Evolutionary conservation across 2,888 invertebrate species (phyloP).

Genomic region (Machimus rusticus): DNA sequence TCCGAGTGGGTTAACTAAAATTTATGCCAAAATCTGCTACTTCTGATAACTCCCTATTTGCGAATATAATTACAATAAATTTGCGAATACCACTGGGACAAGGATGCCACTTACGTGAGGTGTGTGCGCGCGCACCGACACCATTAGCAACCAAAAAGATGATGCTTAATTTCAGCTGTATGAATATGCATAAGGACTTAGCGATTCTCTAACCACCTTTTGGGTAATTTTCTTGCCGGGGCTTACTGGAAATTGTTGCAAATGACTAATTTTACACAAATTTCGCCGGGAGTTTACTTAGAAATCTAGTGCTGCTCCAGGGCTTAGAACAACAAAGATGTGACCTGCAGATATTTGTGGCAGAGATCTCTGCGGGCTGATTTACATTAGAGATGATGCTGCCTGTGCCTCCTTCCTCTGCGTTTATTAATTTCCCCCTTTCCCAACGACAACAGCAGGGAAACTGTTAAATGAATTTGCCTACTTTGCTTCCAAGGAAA

Average conservation of each 20-base stretch:
- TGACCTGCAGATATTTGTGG: not conserved
- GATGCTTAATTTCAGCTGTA: constrained; percentile 2
- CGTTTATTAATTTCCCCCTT: not conserved
- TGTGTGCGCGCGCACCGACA: not conserved
- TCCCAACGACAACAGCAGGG: not conserved
- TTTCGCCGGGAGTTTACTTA: not conserved
- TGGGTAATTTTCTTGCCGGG: not conserved
- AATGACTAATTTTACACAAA: constrained; percentile 16
- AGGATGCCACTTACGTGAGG: not conserved
- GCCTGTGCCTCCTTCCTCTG: not conserved
- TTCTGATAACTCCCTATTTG: constrained; percentile 16
- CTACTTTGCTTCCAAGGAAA: not conserved
- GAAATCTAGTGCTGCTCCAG: not conserved
- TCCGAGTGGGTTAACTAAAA: not conserved
- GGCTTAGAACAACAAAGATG: not conserved
- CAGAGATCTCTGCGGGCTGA: not conserved
- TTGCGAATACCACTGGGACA: not conserved
- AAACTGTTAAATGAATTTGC: not conserved
- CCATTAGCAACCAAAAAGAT: constrained; percentile 21
- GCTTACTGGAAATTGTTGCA: not conserved
- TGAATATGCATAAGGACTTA: constrained; percentile 24
- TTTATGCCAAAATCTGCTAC: constrained; percentile 18
- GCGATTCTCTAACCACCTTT: not conserved
- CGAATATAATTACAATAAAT: constrained; percentile 37
- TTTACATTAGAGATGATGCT: not conserved